Evolutionary conservation across 2,888 invertebrate species (phyloP), one percentile per base, ranked within the genome.

Genomic region (Actias luna): DNA sequence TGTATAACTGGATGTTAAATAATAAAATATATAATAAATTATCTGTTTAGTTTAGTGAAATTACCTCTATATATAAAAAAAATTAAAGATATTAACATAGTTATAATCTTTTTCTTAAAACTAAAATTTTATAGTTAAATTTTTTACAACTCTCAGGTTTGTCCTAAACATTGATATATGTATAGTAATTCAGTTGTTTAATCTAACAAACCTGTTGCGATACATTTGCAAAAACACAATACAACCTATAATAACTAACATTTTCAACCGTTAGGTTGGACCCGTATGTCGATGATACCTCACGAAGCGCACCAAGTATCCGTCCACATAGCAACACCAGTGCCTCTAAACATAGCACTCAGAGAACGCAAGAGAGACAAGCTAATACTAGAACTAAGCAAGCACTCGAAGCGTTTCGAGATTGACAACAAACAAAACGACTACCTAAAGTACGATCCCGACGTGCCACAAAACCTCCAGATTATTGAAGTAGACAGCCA

Each of bases 361-460:
- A 78, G 87, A 7, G 89, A 92, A 61, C 78, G 88, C 4, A 86
- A 85, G 57, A 77, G 84, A 31, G 88, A 89, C 71, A 83, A 84
- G 60, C 88, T 85, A 16, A 78, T 89, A 52, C 72, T 92, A 0
- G 88, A 91, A 65, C 80, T 92, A 25, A 79, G 74, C 67, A 87
- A 89, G 65, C 85, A 85, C 67, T 83, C 85, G 1, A 85, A 79
- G 25, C 82, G 82, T 8, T 79, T 79, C 65, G 87, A 87, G 64
- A 70, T 85, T 12, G 83, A 84, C 50, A 75, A 82, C 58, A 80
- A 81, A 63, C 83, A 86, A 63, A 78, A 84, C 70, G 85, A 85
- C 65, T 90, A 92, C 68, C 78, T 91, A 67, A 91, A 89, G 73
- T 92, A 92, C 72, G 91, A 92, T 46, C 87, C 88, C 0, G 86